Evolutionary conservation across 2,797 vertebrate species (phyloP), one percentile per base, ranked within the genome.

Genomic region (Gymnocypris eckloni): DNA sequence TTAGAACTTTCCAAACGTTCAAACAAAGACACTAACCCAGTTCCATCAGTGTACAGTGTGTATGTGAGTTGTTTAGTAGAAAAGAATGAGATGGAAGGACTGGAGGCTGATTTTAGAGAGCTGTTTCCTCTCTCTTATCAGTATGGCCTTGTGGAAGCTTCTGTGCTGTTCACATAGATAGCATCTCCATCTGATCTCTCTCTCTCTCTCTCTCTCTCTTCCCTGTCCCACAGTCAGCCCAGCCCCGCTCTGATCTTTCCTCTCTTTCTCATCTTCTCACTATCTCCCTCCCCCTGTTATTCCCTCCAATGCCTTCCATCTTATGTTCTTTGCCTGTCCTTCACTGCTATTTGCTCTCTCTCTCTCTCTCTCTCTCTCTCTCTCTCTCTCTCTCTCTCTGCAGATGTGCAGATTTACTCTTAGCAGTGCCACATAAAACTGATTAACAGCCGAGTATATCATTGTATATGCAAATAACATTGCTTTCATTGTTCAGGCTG

Each of bases 181-280:
- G 92, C 89, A 96, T 96, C 95, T 95, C 90, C 94, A 96, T 97
- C 95, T 96, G 95, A 97, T 97, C 94, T 91, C 80, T 80, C 86
- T 93, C 85, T 90, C 37, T 67, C 77, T 83, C 66, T 70, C 66
- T 43, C 67, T 79, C 28, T 73, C 61, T 73, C 61, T 82, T 75
- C 52, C 71, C 25, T 25, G 50, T 79, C 15, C 50, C 66, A 56
- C 25, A 39, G 79, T 84, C 81, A 80, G 70, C 82, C 83, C 82
- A 48, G 9, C 45, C 66, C 33, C 69, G 73, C 54, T 97, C 95
- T 96, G 95, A 97, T 97, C 94, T 91, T 78, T 81, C 25, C 86
- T 93, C 86, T 91, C 45, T 72, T 71, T 85, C 71, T 76, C 78
- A 75, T 82, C 72, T 79, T 86, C 87, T 73, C 75, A 72, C 78